Percentiles rank a stretch among this genome's conserved stretches.
Conservation (phyloP, 2,113 vertebrate species). For the Centropus bengalensis region DNA sequence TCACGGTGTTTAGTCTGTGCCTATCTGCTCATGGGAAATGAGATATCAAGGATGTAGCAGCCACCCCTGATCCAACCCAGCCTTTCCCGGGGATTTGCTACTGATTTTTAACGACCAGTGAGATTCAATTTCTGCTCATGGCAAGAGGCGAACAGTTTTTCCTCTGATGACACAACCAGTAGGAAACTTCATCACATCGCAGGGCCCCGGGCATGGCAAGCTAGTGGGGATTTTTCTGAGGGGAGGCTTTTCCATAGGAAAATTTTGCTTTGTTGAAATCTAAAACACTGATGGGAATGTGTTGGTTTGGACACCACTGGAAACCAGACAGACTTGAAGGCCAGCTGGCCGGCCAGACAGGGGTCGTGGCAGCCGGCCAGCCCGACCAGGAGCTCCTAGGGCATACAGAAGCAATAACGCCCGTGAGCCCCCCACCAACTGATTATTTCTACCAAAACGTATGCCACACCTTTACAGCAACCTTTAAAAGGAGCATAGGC, state of each 20-base stretch:
- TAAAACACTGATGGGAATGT: constrained; percentile 12
- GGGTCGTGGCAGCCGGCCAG: neutral
- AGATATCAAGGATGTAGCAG: neutral
- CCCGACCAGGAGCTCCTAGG: neutral
- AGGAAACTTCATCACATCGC: neutral
- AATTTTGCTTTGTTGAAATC: constrained; percentile 21
- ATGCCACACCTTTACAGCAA: neutral
- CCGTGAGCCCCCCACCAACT: accelerated
- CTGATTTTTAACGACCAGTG: neutral
- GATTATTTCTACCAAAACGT: neutral
- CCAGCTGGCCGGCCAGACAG: neutral
- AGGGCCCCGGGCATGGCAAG: neutral
- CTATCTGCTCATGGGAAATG: neutral
- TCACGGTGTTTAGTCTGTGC: neutral
- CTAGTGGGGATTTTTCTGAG: neutral
- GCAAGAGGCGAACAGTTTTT: neutral
- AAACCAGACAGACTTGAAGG: neutral
- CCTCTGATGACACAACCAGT: neutral
- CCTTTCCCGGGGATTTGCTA: accelerated
- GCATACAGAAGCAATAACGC: neutral
- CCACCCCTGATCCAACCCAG: neutral
- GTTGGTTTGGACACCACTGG: neutral
- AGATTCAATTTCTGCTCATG: neutral
- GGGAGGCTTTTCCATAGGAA: constrained; percentile 9
- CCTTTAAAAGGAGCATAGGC: neutral